Conservation (phyloP, 2,888 invertebrate species). For the Ectobius pallidus region DNA sequence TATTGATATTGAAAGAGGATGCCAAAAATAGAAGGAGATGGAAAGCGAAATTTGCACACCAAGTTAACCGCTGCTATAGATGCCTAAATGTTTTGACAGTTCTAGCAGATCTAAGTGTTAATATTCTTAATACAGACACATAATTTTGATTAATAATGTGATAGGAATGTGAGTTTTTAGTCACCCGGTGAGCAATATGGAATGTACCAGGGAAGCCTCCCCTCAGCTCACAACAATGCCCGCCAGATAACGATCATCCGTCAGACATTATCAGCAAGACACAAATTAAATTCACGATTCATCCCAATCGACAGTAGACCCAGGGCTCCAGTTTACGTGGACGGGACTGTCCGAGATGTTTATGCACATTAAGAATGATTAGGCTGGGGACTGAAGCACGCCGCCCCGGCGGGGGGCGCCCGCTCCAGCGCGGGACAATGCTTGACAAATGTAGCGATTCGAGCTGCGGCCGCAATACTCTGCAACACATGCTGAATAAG, state of each 20-base stretch:
- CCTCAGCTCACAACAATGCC: neutral
- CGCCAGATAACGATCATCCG: constrained; percentile 11
- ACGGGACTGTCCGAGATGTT: constrained; percentile 7
- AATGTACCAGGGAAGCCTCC: constrained; percentile 11
- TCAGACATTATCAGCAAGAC: constrained; percentile 16
- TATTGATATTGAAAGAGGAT: no score
- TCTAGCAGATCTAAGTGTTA: no score
- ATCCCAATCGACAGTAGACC: constrained; percentile 3
- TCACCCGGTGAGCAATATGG: constrained; percentile 13
- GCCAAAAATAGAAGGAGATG: no score
- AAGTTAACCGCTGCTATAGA: no score
- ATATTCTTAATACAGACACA: no score
- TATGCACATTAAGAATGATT: constrained; percentile 28
- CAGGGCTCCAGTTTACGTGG: neutral
- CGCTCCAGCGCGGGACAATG: constrained; percentile 4
- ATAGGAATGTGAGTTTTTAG: no score
- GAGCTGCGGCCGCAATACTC: neutral
- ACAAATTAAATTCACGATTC: constrained; percentile 22
- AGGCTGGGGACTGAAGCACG: constrained; percentile 18
- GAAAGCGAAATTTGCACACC: no score
- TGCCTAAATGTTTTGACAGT: no score
- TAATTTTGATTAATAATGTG: no score
- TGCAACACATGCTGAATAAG: no score
- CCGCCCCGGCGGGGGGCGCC: constrained; percentile 13
- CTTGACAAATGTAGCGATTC: constrained; percentile 15